Evolutionary conservation across 1,140 invertebrate genomes (phyloP).

Genomic region (Trichonephila inaurata): DNA sequence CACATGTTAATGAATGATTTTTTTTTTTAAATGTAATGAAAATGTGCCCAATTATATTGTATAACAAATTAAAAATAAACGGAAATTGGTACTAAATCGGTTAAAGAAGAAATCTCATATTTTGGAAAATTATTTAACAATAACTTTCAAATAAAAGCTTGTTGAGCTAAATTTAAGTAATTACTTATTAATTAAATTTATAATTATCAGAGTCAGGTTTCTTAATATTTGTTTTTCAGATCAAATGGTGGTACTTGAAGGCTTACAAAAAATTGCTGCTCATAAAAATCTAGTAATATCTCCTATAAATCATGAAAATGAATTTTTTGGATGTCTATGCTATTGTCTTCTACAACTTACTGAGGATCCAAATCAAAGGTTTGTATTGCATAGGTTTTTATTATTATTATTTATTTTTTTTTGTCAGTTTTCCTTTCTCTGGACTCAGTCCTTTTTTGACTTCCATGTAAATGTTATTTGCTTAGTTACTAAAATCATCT

Average conservation of each 20-base stretch:
- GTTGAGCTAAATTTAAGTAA: too few relatives aligned
- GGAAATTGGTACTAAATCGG: too few relatives aligned
- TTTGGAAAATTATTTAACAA: too few relatives aligned
- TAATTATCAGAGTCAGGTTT: background rate
- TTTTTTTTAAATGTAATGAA: too few relatives aligned
- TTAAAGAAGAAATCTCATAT: too few relatives aligned
- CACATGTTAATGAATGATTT: too few relatives aligned
- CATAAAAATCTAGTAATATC: slow-evolving; percentile 92
- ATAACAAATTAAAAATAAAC: too few relatives aligned
- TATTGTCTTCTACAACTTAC: slow-evolving; percentile 97
- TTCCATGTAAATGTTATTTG: background rate
- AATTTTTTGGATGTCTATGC: slow-evolving; percentile 97
- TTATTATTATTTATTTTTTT: too few relatives aligned
- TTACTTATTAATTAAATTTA: too few relatives aligned
- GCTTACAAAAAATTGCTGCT: slow-evolving; percentile 94
- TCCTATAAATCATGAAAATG: slow-evolving; percentile 95
- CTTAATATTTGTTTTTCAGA: slow-evolving; percentile 81
- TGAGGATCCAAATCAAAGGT: slow-evolving; percentile 79
- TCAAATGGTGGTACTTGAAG: slow-evolving; percentile 95
- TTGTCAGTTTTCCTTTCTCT: background rate
- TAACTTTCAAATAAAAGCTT: too few relatives aligned
- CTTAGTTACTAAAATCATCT: background rate
- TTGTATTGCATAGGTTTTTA: background rate
- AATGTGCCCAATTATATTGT: too few relatives aligned
- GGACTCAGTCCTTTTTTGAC: too few relatives aligned